Evolutionary conservation across 2,797 vertebrate genomes (phyloP), one percentile per base, ranked within the genome.

Genomic region (Helarctos malayanus): DNA sequence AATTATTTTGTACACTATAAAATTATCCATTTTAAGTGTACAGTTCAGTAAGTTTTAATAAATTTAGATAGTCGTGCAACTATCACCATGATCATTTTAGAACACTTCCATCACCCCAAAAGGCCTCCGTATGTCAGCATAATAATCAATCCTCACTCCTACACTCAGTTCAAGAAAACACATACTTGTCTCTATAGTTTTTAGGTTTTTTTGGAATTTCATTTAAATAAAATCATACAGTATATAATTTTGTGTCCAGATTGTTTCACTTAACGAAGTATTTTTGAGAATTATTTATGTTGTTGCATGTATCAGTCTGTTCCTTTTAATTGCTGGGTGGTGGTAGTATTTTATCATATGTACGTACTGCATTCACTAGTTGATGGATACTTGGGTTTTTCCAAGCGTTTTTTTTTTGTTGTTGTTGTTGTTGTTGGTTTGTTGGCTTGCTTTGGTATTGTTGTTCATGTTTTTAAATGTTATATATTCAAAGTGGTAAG

Each of bases 241-340:
- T 57, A 52, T 68, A 14, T 25, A 47, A 6, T 19, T 12, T 73
- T 54, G 2, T 23, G 5, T 75, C 18, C 68, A 14, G 3, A 21
- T 85, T 61, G 5, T 97, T 56, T 82, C 21, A 82, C 19, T 69
- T 93, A 32, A 38, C 54, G 59, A 57, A 12, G 19, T 59, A n/a
- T 32, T 81, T 38, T n/a, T 63, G 14, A 41, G 18, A 95, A 18
- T 69, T 25, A 59, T 57, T 25, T 10, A 4, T 81, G 47, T 3
- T 56, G 15, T 35, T 47, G 15, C 10, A 25, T 54, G 16, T 14
- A 27, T 91, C 35, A 45, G 29, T 10, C 35, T 69, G 2, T 57
- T 80, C 57, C 41, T 93, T 76, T 82, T 29, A 35, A 41, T 91
- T 82, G 13, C 13, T 63, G 38, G 3, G 2, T 82, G 21, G 11